These are phyloP conservation scores for Myoxocephalus aenaeus DNA, from an alignment of 2,797 vertebrate genomes.

Conservation along the genomic window DNA sequence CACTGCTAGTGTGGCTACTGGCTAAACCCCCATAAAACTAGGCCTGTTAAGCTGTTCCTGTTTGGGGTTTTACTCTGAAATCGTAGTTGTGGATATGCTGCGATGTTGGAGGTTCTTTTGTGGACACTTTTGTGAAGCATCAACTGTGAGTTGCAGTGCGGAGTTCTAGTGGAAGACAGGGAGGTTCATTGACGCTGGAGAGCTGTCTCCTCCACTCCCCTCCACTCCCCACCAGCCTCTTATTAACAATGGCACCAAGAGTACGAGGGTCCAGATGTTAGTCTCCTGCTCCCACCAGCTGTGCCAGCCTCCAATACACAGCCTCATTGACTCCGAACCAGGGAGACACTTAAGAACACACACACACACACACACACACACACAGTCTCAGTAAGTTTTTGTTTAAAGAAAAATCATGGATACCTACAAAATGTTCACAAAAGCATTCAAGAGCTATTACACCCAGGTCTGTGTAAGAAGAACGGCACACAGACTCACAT, in stretches of 20 bases:
- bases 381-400: constrained; percentile 31
- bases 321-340: constrained; percentile 75
- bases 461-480: constrained; percentile 3
- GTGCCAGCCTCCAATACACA: constrained; percentile 80
- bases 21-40: not conserved
- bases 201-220: constrained; percentile 76
- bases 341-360: constrained; percentile 67
- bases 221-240: constrained; percentile 75
- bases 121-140: constrained; percentile 30
- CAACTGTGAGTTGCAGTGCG: constrained; percentile 40
- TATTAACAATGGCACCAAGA: constrained; percentile 80
- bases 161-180: constrained; percentile 60
- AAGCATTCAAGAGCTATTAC: constrained; percentile 48
- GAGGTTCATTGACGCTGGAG: constrained; percentile 77
- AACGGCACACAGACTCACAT: constrained; percentile 38
- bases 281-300: constrained; percentile 78
- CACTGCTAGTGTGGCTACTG: not conserved
- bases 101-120: constrained; percentile 10
- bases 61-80: constrained; percentile 7
- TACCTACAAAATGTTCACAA: constrained; percentile 44
- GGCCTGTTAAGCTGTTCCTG: not conserved
- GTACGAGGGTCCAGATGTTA: constrained; percentile 77
- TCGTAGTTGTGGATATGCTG: not conserved
- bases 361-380: not conserved
- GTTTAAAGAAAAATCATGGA: constrained; percentile 22